Evolutionary conservation across 2,797 vertebrate species (phyloP).

Genomic region (Enteromius treurensis): DNA sequence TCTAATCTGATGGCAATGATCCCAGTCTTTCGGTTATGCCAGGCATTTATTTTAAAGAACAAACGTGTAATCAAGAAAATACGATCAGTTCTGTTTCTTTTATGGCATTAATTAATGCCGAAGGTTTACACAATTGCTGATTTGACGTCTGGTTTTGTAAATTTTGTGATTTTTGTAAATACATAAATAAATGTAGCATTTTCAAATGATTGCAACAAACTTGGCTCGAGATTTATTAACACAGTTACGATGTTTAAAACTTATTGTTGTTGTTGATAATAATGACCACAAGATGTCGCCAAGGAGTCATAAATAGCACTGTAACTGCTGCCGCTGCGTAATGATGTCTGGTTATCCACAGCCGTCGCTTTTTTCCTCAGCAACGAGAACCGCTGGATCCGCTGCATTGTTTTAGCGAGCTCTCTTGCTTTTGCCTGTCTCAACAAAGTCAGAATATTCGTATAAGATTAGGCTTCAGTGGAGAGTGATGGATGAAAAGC

Average conservation of each 20-base stretch:
- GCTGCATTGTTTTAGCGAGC: background rate
- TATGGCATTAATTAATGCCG: background rate
- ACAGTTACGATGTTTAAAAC: background rate
- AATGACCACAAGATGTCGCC: slow-evolving; percentile 58
- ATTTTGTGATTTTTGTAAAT: slow-evolving; percentile 45
- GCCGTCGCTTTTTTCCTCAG: slow-evolving; percentile 25
- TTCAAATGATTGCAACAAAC: slow-evolving; percentile 33
- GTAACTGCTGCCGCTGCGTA: background rate
- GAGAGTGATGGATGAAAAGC: slow-evolving; percentile 72
- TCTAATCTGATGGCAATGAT: background rate
- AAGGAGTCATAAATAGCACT: background rate
- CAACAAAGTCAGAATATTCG: slow-evolving; percentile 34
- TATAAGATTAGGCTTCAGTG: slow-evolving; percentile 8
- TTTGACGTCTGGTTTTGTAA: slow-evolving; percentile 21
- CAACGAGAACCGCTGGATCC: slow-evolving; percentile 11
- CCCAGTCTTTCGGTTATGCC: background rate
- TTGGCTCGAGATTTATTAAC: background rate
- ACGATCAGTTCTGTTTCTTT: background rate
- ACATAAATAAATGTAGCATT: slow-evolving; percentile 63
- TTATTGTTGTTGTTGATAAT: background rate
- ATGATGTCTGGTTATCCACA: slow-evolving; percentile 8
- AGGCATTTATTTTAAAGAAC: background rate
- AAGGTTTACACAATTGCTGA: slow-evolving; percentile 66
- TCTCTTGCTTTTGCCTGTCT: background rate
- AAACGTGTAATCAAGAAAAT: background rate